Evolutionary conservation across 2,797 vertebrate species (phyloP).

Genomic region (Tamandua tetradactyla): DNA sequence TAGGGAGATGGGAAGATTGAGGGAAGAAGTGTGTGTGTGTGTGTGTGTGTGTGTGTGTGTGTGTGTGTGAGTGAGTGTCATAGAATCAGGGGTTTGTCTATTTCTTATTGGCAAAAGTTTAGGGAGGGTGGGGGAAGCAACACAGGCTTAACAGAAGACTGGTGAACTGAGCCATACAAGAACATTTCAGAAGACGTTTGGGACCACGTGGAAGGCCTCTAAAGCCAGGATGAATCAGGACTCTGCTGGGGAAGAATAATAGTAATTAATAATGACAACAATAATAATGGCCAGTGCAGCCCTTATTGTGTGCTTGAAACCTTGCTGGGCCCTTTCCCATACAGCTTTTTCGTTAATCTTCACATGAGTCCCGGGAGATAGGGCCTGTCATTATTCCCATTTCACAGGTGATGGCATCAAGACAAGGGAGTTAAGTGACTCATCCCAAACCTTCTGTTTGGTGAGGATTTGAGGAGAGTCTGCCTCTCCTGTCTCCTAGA

Average conservation of each 20-base stretch:
- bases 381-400: neutral
- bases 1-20: neutral
- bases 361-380: accelerated
- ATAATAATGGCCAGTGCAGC: neutral
- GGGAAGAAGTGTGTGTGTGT: too few relatives aligned
- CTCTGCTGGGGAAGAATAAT: neutral
- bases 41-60: accelerated
- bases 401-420: neutral
- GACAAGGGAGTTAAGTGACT: neutral
- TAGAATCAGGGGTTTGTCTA: neutral
- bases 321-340: neutral
- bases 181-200: neutral
- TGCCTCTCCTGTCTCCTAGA: neutral
- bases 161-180: too few relatives aligned
- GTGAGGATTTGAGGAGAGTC: neutral
- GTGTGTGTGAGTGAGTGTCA: accelerated
- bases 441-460: neutral
- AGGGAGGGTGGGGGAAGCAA: neutral
- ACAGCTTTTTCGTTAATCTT: too few relatives aligned
- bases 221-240: neutral
- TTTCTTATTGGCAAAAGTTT: neutral
- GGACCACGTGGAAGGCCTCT: neutral
- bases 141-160: accelerated
- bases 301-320: neutral
- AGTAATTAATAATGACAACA: neutral